A percentile compares a stretch with the other conserved stretches of the same genome.
Evolutionary conservation across 2,113 vertebrate genomes (phyloP).

Genomic region (Syngnathus typhle): DNA sequence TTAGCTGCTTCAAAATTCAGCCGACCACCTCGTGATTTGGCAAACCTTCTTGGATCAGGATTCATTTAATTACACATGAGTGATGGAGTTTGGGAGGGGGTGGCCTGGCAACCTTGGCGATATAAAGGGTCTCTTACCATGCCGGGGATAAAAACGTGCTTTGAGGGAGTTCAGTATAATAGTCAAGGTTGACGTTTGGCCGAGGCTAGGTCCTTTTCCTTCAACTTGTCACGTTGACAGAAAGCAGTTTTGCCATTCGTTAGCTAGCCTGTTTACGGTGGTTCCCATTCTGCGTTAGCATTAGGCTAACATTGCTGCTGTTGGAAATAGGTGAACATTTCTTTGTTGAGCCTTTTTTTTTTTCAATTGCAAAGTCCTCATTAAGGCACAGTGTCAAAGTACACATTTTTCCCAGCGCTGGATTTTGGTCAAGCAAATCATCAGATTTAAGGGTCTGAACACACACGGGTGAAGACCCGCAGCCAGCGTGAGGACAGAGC

Average conservation of each 20-base stretch:
- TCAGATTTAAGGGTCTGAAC: conserved; percentile 56
- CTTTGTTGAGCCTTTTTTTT: neutral
- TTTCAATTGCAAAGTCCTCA: neutral
- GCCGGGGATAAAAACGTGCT: conserved; percentile 36
- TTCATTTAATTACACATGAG: conserved; percentile 69
- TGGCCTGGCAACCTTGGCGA: conserved; percentile 52
- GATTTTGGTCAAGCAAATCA: conserved; percentile 58
- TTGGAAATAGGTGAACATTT: too few species aligned
- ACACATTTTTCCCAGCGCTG: neutral
- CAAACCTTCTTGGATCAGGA: conserved; percentile 54
- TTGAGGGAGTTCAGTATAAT: conserved; percentile 27
- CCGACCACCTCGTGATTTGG: conserved; percentile 56
- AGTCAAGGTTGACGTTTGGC: conserved; percentile 56
- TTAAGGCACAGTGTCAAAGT: neutral
- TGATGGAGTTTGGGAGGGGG: conserved; percentile 61
- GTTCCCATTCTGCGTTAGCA: too few species aligned
- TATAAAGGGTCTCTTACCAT: conserved; percentile 58
- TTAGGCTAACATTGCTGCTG: too few species aligned
- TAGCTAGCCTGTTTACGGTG: too few species aligned
- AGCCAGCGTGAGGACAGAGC: conserved; percentile 57
- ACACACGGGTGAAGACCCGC: conserved; percentile 30
- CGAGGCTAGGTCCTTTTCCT: conserved; percentile 55
- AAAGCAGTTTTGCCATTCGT: neutral
- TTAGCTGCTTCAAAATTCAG: conserved; percentile 38
- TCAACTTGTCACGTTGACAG: neutral